Conservation (phyloP, 2,113 vertebrate genomes). For the Phycodurus eques region DNA sequence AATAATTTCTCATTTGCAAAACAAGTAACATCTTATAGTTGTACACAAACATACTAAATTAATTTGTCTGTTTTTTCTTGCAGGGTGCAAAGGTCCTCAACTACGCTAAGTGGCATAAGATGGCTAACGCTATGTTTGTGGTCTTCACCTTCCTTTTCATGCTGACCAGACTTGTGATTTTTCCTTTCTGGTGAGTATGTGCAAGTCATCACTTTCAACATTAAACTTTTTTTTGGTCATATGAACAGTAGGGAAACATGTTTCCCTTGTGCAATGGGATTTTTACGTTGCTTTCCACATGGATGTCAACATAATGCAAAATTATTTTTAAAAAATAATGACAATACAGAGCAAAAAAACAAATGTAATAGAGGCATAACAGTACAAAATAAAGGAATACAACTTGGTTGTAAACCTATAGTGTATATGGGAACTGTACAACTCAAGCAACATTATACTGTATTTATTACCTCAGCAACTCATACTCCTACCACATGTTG, state of each 20-base stretch:
- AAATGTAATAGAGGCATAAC: too few species aligned
- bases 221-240: background rate
- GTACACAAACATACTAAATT: background rate
- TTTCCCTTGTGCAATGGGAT: background rate
- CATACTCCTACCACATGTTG: background rate
- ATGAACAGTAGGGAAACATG: background rate
- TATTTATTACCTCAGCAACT: too few species aligned
- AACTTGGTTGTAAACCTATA: too few species aligned
- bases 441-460: too few species aligned
- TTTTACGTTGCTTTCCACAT: background rate
- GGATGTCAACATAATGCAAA: background rate
- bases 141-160: conserved; percentile 80
- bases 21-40: background rate
- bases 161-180: conserved; percentile 82
- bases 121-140: conserved; percentile 79
- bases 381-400: too few species aligned
- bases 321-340: background rate
- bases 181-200: conserved; percentile 86
- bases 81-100: conserved; percentile 89
- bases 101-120: conserved; percentile 80
- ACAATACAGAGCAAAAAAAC: too few species aligned
- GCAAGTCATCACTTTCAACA: background rate
- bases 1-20: background rate
- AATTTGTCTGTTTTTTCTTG: conserved; percentile 10
- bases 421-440: too few species aligned